Evolutionary conservation across 2,797 vertebrate genomes (phyloP).

Genomic region (Alcedo quadribrachys): DNA sequence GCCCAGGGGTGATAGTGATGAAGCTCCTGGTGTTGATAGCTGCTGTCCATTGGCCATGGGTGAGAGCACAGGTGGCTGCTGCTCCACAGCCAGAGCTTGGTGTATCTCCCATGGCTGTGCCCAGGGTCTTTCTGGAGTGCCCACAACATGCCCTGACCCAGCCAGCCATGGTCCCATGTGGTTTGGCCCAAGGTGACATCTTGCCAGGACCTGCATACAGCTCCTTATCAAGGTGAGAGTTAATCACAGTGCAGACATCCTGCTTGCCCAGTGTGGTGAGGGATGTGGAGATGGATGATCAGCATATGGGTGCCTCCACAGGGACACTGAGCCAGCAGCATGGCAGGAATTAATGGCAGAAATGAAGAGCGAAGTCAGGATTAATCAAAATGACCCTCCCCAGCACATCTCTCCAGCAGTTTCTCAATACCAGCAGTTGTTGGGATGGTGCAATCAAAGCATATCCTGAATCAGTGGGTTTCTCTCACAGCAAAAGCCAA

Average conservation of each 20-base stretch:
- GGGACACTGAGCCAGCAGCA: neutral
- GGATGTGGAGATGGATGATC: neutral
- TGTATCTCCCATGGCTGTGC: neutral
- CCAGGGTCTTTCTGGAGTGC: neutral
- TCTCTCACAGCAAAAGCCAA: neutral
- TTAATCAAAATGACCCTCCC: neutral
- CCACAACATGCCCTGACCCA: neutral
- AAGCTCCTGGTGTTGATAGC: neutral
- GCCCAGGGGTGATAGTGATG: neutral
- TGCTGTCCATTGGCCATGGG: fast-evolving
- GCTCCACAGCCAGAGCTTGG: neutral
- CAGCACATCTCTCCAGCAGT: neutral
- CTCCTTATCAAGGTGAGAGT: neutral
- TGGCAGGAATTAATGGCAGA: neutral
- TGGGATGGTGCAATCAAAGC: neutral
- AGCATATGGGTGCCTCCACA: neutral
- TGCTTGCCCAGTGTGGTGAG: neutral
- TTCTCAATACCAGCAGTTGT: neutral
- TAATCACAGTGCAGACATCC: neutral
- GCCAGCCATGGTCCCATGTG: neutral
- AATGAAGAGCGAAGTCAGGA: neutral
- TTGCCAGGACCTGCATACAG: neutral
- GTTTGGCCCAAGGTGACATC: neutral
- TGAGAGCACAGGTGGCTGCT: neutral
- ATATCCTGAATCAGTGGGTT: neutral